Percentiles rank a stretch among this genome's conserved stretches.
phyloP scores from a whole-genome alignment of 2,113 vertebrate genomes.

The Cariama cristata region DNA sequence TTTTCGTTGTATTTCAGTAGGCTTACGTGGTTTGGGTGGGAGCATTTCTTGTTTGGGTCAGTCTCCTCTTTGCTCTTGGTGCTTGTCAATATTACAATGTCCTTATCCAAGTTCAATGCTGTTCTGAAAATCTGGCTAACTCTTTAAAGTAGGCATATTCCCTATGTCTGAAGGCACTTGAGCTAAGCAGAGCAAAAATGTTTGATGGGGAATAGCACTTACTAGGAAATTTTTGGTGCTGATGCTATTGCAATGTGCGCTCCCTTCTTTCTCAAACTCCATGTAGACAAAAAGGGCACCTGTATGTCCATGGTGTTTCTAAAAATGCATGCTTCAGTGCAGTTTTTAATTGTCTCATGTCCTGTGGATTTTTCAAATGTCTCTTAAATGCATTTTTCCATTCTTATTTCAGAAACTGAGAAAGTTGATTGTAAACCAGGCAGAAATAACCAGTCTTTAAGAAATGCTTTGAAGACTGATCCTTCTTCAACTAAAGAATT shows the following conservation, averaged over 20 bases:
- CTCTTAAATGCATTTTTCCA: background rate
- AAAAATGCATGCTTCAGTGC: background rate
- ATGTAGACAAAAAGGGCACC: background rate
- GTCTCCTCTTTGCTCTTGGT: background rate
- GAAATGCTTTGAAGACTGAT: conserved; percentile 76
- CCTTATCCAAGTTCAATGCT: background rate
- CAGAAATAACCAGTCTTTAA: conserved; percentile 66
- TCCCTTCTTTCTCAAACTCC: background rate
- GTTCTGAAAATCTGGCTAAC: background rate
- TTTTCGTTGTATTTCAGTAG: background rate
- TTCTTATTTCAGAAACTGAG: conserved; percentile 76
- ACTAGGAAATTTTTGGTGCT: background rate
- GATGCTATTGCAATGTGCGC: background rate
- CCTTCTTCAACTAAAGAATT: conserved; percentile 83
- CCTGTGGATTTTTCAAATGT: background rate
- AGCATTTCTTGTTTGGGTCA: background rate
- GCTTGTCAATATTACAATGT: background rate
- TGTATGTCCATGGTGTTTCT: background rate
- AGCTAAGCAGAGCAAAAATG: background rate
- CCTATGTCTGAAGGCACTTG: background rate
- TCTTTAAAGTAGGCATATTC: background rate
- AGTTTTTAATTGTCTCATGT: background rate
- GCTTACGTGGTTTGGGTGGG: background rate
- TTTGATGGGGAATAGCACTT: background rate
- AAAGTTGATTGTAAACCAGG: conserved; percentile 60